Evolutionary conservation across 2,797 vertebrate species (phyloP).

Genomic region (Enteromius treurensis): DNA sequence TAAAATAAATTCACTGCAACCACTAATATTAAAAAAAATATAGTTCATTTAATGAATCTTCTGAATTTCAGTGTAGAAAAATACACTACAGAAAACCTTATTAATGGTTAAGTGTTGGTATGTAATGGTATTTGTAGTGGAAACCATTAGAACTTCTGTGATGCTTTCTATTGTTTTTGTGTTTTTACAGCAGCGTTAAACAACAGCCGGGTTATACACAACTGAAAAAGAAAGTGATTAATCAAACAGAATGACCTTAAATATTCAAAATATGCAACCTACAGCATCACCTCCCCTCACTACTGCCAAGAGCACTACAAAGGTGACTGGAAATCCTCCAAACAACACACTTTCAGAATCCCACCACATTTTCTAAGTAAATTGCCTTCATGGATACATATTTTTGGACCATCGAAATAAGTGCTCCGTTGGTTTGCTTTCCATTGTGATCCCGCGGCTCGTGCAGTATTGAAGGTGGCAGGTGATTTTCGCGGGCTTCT

Average conservation of each 20-base stretch:
- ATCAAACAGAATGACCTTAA: not conserved
- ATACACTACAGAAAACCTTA: too few relatives aligned
- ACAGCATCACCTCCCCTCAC: not conserved
- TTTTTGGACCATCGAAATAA: conserved; percentile 40
- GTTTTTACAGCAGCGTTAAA: not conserved
- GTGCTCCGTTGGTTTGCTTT: conserved; percentile 58
- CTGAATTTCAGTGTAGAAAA: too few relatives aligned
- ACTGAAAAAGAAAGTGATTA: not conserved
- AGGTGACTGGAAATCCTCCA: not conserved
- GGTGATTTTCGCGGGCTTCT: conserved; percentile 79
- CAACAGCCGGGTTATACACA: not conserved
- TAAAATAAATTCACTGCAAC: too few relatives aligned
- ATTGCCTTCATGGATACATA: conserved; percentile 22
- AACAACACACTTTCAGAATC: not conserved
- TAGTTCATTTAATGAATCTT: too few relatives aligned
- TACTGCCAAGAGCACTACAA: not conserved
- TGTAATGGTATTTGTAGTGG: not conserved
- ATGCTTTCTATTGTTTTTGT: not conserved
- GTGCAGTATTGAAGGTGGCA: conserved; percentile 80
- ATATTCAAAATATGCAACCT: not conserved
- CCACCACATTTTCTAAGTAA: not conserved
- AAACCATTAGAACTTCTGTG: not conserved
- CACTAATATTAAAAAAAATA: too few relatives aligned
- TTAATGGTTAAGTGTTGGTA: not conserved
- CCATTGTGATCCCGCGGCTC: conserved; percentile 34